These are phyloP conservation scores for Tragelaphus imberbis DNA, from an alignment of 2,113 vertebrate species.

Conservation along the genomic window DNA sequence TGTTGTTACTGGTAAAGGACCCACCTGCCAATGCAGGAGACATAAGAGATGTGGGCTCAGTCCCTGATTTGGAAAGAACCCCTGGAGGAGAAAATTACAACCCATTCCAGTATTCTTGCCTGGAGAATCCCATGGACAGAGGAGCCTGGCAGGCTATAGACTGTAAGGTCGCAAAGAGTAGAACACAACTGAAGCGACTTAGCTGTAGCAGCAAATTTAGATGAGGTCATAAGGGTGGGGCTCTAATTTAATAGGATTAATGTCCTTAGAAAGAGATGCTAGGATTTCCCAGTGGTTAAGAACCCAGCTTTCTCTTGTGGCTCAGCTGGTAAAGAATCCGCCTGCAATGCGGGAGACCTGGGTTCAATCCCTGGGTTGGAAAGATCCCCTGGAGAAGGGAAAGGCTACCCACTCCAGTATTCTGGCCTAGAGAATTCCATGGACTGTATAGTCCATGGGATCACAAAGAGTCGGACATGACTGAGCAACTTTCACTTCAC, in stretches of 20 bases:
- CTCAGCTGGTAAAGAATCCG: no score
- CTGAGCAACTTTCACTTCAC: no score
- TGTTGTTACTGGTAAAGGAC: background rate
- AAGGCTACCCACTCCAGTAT: no score
- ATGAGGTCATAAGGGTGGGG: background rate
- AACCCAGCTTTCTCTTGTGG: background rate
- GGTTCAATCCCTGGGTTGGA: no score
- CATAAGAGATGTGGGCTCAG: background rate
- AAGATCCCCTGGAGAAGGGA: no score
- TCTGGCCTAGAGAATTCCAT: no score
- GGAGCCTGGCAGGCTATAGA: background rate
- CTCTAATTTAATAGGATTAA: background rate
- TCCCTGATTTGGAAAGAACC: background rate
- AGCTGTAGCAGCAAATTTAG: background rate
- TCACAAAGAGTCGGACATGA: no score
- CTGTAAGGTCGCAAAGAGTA: accelerated
- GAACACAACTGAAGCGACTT: background rate
- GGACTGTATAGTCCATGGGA: no score
- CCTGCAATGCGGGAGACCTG: no score
- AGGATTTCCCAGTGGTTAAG: background rate
- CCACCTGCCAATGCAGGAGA: background rate
- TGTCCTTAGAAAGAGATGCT: background rate
- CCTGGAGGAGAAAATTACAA: background rate
- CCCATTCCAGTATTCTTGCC: background rate
- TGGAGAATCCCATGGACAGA: background rate